Base-by-base conservation (phyloP, 2,113 vertebrate genomes). In the Acrocephalus arundinaceus region DNA sequence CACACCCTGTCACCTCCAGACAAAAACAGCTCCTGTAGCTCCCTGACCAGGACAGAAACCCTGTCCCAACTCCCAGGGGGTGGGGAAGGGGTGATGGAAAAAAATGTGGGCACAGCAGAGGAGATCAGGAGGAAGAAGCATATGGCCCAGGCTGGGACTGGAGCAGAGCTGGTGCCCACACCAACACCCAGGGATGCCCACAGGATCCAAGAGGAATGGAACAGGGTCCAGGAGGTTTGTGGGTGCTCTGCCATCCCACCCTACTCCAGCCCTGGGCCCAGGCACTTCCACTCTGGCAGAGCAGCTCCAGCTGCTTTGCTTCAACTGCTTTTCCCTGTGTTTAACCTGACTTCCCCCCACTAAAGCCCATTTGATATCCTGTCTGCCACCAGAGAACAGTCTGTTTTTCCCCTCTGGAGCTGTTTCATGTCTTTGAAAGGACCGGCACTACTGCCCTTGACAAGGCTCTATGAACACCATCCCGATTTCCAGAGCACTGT, bases 291-390 rank as follows among this genome's bases (percentile, higher is more conserved):
- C n/a, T n/a, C 20, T n/a, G 11, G 9, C 76, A 70, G 68, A 88
- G 70, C 76, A 77, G 43, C 2, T 18, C 37, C 0, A 0, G 59
- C n/a, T 8, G 7, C 72, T 67, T 51, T 52, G 33, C 65, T 94
- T 27, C 0, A 0, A 55, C 33, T 57, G 73, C 45, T 91, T 87
- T 93, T 90, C 57, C 68, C 27, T 5, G 59, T n/a, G 55, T 80
- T 81, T 74, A 94, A 74, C 88, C 86, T 86, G 88, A 88, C 31
- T 74, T 92, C 84, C 55, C 79, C 68, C 45, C 0, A 2, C 90
- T 87, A 31, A 33, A 95, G 80, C 91, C 91, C 83, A 72, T 93
- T 93, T 89, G 89, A 87, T 92, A 91, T 93, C 75, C 89, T 89
- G 73, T 48, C 95, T 91, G 80, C 86, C 91, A 90, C 19, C 3